These are phyloP conservation scores for Sus scrofa DNA, from an alignment of 2,113 vertebrate genomes.

Conservation along the genomic window DNA sequence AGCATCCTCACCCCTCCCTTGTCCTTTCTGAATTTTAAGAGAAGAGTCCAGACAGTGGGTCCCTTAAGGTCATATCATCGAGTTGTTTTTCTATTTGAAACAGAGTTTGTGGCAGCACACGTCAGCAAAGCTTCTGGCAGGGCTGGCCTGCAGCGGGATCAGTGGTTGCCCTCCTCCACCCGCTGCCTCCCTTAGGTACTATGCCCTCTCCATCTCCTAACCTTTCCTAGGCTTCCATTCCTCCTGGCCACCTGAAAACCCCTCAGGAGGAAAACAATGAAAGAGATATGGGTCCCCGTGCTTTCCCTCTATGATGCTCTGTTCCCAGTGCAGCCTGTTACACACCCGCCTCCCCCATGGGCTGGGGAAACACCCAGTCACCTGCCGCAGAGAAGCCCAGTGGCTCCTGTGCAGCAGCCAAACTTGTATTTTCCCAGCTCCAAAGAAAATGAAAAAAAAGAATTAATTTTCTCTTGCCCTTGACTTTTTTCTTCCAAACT, in stretches of 20 bases:
- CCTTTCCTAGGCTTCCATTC: neutral
- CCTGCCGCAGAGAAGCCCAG: neutral
- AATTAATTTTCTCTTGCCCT: conserved; percentile 65
- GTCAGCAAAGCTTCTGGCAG: accelerated
- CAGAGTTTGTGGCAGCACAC: neutral
- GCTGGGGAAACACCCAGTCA: neutral
- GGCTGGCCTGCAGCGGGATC: accelerated
- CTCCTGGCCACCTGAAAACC: neutral
- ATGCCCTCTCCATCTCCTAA: no score
- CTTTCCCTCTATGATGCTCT: neutral
- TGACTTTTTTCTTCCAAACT: conserved; percentile 63
- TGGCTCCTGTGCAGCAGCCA: neutral
- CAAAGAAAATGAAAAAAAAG: conserved; percentile 32
- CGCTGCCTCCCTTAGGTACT: neutral
- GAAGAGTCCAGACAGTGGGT: neutral
- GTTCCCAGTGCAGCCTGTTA: neutral
- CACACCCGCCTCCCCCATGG: no score
- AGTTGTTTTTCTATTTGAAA: neutral
- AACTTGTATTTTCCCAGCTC: neutral
- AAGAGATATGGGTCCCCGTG: neutral
- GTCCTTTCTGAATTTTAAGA: neutral
- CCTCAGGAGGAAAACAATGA: neutral
- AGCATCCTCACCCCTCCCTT: neutral
- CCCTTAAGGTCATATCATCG: neutral
- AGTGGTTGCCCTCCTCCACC: neutral